phyloP scores from a whole-genome alignment of 2,797 vertebrate genomes.

The Mormyrus proboscirostris region DNA sequence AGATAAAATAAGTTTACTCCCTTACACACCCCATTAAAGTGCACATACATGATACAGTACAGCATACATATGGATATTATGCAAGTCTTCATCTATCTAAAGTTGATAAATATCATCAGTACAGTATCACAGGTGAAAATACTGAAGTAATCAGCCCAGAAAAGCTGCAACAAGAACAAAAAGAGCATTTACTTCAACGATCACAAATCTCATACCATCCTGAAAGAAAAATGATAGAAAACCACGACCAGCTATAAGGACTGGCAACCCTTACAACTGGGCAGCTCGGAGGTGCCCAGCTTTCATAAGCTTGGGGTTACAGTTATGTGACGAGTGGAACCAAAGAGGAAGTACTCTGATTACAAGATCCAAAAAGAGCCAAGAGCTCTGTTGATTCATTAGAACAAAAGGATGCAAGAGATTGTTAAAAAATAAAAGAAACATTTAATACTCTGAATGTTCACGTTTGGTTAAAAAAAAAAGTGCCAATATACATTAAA shows the following conservation, averaged over 20 bases:
- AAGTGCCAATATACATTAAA: background rate
- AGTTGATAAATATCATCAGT: background rate
- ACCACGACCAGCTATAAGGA: slow-evolving; percentile 74
- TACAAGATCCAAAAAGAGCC: background rate
- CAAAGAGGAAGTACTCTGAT: background rate
- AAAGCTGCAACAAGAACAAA: background rate
- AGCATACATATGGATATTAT: background rate
- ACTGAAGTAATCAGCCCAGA: background rate
- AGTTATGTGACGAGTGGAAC: background rate
- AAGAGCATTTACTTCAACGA: background rate
- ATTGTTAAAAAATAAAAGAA: background rate
- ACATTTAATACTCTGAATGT: background rate
- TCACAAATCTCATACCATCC: slow-evolving; percentile 84
- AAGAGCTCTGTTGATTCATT: background rate
- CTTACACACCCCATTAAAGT: background rate
- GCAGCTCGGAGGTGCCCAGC: background rate
- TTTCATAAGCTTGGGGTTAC: background rate
- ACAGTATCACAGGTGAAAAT: background rate
- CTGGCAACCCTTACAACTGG: slow-evolving; percentile 25
- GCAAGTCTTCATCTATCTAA: background rate
- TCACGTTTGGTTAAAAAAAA: background rate
- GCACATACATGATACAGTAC: background rate
- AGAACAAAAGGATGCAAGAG: background rate
- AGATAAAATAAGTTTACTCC: background rate
- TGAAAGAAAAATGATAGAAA: slow-evolving; percentile 83